Evolutionary conservation across 2,888 invertebrate genomes (phyloP).

Genomic region (Macrophya alboannulata): DNA sequence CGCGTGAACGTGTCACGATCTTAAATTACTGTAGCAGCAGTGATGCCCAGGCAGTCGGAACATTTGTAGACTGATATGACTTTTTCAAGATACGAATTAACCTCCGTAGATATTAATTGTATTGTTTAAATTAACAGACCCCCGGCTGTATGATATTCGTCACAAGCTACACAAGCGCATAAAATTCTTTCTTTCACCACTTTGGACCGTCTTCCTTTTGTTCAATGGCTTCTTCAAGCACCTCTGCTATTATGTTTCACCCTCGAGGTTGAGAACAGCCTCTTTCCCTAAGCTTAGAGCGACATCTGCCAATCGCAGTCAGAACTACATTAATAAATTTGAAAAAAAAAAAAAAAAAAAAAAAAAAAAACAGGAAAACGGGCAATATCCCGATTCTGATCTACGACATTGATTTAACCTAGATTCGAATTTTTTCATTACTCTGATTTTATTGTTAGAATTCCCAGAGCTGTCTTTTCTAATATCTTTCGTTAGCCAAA

Average conservation of each 20-base stretch:
- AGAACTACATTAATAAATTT: background rate
- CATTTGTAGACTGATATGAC: slow-evolving; percentile 51
- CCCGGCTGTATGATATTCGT: slow-evolving; percentile 43
- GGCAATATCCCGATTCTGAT: background rate
- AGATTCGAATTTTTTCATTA: background rate
- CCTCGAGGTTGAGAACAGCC: slow-evolving; percentile 72
- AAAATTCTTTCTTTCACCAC: slow-evolving; percentile 54
- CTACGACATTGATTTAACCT: background rate
- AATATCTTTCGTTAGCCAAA: too few species aligned
- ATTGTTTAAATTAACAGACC: slow-evolving; percentile 35
- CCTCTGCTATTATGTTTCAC: slow-evolving; percentile 61
- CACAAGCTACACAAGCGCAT: slow-evolving; percentile 46
- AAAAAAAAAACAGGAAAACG: background rate
- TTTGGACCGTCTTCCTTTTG: slow-evolving; percentile 64
- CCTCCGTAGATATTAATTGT: slow-evolving; percentile 26
- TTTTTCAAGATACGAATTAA: slow-evolving; percentile 52
- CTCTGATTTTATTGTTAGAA: background rate
- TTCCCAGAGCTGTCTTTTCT: background rate
- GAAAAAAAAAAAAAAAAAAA: background rate
- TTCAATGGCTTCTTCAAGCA: slow-evolving; percentile 71
- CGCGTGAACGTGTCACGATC: slow-evolving; percentile 64
- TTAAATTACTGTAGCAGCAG: slow-evolving; percentile 67
- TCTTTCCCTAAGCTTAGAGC: slow-evolving; percentile 2
- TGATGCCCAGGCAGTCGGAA: slow-evolving; percentile 69
- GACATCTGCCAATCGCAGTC: slow-evolving; percentile 6